Conservation (phyloP, 2,797 vertebrate species). For the Coreius guichenoti region DNA sequence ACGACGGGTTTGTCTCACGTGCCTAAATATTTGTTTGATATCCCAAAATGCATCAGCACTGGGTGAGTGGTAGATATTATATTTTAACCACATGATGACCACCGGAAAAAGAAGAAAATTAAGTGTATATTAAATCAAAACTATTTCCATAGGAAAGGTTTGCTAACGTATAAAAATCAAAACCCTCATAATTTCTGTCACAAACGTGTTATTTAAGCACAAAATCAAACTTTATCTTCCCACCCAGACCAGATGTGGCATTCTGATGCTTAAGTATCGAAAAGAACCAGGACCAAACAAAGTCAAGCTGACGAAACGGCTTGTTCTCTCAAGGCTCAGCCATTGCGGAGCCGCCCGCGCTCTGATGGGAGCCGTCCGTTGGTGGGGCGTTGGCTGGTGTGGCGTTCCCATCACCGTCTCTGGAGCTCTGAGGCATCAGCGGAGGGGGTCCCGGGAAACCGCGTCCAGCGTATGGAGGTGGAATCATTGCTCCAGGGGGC, state of each 20-base stretch:
- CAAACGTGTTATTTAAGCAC: constrained; percentile 46
- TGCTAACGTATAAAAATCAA: constrained; percentile 60
- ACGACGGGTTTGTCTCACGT: constrained; percentile 44
- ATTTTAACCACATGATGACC: constrained; percentile 43
- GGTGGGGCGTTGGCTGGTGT: constrained; percentile 47
- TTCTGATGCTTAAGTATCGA: constrained; percentile 66
- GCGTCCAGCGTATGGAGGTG: constrained; percentile 63
- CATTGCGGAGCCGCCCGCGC: constrained; percentile 38
- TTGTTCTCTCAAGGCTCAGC: constrained; percentile 67
- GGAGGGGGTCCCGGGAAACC: constrained; percentile 66
- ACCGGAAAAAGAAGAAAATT: constrained; percentile 57
- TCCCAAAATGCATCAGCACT: constrained; percentile 65
- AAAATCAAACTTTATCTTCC: neutral
- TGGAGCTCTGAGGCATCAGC: constrained; percentile 46
- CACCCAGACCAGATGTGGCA: neutral
- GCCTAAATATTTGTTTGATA: constrained; percentile 60
- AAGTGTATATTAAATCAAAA: constrained; percentile 65
- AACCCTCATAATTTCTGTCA: constrained; percentile 58
- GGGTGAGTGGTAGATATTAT: constrained; percentile 60
- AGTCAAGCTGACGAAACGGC: constrained; percentile 38
- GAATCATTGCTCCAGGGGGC: constrained; percentile 64
- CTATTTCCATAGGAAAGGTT: constrained; percentile 95
- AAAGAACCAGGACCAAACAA: constrained; percentile 57
- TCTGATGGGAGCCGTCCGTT: constrained; percentile 60
- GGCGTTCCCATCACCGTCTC: constrained; percentile 49